A percentile compares a stretch with the other conserved stretches of the same genome.
phyloP scores from a whole-genome alignment of 2,797 vertebrate species.

The Atherinosoma microstoma region DNA sequence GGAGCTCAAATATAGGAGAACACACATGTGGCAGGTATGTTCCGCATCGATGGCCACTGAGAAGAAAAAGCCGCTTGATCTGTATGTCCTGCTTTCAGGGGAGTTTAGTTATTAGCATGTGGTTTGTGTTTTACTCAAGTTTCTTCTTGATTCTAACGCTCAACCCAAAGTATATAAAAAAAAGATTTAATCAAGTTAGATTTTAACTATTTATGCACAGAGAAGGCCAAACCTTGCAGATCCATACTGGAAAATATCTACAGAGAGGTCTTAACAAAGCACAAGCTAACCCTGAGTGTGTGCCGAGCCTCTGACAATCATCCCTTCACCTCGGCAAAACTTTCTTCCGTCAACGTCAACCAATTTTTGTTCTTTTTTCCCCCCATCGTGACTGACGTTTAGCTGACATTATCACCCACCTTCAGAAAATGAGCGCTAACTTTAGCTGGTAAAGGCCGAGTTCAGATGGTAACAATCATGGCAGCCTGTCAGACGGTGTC shows the following conservation, averaged over 20 bases:
- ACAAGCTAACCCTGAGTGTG: not conserved
- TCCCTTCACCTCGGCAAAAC: slow-evolving; percentile 8
- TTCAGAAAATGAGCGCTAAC: slow-evolving; percentile 44
- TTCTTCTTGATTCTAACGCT: too few species aligned
- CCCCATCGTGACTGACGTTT: slow-evolving; percentile 34
- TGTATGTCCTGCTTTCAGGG: too few species aligned
- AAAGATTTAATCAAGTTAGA: not conserved
- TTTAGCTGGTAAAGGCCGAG: slow-evolving; percentile 54
- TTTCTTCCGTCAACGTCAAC: not conserved
- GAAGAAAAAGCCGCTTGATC: too few species aligned
- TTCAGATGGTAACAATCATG: slow-evolving; percentile 51
- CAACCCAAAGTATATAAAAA: not conserved
- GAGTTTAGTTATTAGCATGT: too few species aligned
- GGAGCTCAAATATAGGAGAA: not conserved
- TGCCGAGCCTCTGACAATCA: not conserved
- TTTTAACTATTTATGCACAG: slow-evolving; percentile 9
- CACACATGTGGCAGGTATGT: not conserved
- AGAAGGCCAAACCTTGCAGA: slow-evolving; percentile 22
- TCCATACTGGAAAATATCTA: not conserved
- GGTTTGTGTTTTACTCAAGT: too few species aligned
- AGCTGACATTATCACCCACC: slow-evolving; percentile 58
- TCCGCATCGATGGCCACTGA: not conserved
- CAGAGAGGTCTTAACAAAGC: not conserved
- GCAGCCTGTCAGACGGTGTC: slow-evolving; percentile 43
- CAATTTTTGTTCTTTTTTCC: not conserved